Conservation (phyloP, 92 coral and sea anemone genomes). For the Palythoa grandis region DNA sequence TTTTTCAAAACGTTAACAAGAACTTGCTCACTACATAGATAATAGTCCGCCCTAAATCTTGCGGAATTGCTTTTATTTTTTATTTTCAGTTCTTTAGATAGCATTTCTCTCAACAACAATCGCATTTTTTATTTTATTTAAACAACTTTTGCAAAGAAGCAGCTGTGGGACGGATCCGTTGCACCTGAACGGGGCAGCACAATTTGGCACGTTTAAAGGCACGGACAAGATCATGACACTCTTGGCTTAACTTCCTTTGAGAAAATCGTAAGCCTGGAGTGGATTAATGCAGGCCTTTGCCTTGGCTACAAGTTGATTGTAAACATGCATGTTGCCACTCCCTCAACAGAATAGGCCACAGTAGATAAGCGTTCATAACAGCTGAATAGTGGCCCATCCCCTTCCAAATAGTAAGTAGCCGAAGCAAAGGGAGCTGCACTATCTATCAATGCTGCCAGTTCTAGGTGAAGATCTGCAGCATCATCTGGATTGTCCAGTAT, state of each 20-base stretch:
- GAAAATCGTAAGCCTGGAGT: too few species aligned
- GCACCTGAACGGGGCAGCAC: neutral
- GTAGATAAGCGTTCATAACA: neutral
- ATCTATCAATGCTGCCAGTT: neutral
- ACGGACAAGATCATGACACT: too few species aligned
- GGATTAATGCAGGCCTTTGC: neutral
- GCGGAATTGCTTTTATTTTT: neutral
- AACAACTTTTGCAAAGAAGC: neutral
- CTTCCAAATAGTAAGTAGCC: neutral
- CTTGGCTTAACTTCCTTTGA: neutral
- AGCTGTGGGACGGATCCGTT: neutral
- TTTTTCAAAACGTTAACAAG: too few species aligned
- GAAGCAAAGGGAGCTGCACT: neutral
- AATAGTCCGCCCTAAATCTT: neutral
- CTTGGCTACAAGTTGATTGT: neutral
- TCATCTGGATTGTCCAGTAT: neutral
- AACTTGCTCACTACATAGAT: neutral
- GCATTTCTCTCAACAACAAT: neutral
- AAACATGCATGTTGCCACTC: neutral
- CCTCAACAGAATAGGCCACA: neutral
- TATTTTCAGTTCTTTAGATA: neutral
- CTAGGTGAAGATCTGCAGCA: neutral
- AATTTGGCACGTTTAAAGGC: too few species aligned
- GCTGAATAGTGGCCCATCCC: neutral
- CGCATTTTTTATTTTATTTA: neutral